Conservation (phyloP, 2,113 vertebrate species). For the Otus sunia region DNA sequence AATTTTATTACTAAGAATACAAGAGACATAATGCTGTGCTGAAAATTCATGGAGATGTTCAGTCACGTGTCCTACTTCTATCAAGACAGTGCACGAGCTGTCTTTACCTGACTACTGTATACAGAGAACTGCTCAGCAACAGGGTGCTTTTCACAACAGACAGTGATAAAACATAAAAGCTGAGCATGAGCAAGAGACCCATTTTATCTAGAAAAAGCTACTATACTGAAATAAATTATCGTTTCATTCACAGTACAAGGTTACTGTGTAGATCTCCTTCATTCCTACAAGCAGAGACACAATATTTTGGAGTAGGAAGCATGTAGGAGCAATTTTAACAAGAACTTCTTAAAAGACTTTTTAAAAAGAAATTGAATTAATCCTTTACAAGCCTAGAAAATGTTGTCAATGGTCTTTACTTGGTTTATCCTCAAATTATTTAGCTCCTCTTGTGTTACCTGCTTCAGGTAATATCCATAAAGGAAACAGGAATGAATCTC, state of each 20-base stretch:
- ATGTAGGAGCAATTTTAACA: background rate
- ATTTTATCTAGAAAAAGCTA: background rate
- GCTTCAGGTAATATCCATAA: background rate
- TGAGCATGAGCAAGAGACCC: background rate
- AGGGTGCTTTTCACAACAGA: background rate
- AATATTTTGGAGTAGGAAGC: background rate
- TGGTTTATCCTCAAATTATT: background rate
- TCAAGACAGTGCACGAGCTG: background rate
- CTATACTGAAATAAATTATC: background rate
- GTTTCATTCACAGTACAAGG: background rate
- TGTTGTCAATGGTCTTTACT: background rate
- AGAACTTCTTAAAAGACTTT: background rate
- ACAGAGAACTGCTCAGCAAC: background rate
- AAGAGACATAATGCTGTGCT: background rate
- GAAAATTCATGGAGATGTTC: background rate
- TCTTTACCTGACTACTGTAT: background rate
- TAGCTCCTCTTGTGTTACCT: background rate
- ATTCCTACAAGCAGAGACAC: background rate
- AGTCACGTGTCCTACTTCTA: accelerated
- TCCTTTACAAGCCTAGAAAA: background rate
- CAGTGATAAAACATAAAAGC: background rate
- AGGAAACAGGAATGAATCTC: background rate
- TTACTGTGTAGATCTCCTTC: background rate
- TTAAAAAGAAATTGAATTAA: background rate
- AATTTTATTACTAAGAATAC: background rate